These are phyloP conservation scores for Drosophila ustulata DNA, from an alignment of 2,888 invertebrate genomes.

Conservation along the genomic window DNA sequence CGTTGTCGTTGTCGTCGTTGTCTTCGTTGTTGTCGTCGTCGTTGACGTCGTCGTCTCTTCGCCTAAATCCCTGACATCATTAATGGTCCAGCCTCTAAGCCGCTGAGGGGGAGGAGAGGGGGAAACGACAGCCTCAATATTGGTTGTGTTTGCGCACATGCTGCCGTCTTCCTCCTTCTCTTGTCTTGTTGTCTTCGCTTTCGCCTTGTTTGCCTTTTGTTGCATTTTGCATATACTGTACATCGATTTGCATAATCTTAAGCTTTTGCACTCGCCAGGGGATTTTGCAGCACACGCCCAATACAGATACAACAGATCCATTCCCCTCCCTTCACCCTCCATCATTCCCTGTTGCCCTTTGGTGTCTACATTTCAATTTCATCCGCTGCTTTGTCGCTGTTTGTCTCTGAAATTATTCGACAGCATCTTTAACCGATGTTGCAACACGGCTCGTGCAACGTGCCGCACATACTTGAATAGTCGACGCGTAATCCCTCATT, in stretches of 20 bases:
- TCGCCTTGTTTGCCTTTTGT: conserved; percentile 61
- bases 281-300: conserved; percentile 52
- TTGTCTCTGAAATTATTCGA: conserved; percentile 34
- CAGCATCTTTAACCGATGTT: conserved; percentile 38
- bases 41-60: conserved; percentile 10
- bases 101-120: not conserved
- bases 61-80: conserved; percentile 68
- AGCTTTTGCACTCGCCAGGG: conserved; percentile 70
- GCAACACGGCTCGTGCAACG: conserved; percentile 11
- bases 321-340: not conserved
- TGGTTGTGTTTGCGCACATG: conserved; percentile 39
- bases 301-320: conserved; percentile 9
- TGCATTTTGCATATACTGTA: conserved; percentile 76
- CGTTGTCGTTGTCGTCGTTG: conserved; percentile 1
- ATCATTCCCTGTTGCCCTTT: not conserved
- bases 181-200: not conserved
- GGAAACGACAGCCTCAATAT: conserved; percentile 36
- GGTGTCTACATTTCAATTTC: conserved; percentile 37
- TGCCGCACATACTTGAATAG: conserved; percentile 17
- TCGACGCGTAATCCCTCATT: not conserved
- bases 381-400: conserved; percentile 29
- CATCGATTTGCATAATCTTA: conserved; percentile 75
- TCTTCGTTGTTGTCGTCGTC: conserved; percentile 1
- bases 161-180: not conserved
- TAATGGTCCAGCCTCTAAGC: conserved; percentile 50